Evolutionary conservation across 2,888 invertebrate species (phyloP).

Genomic region (Coleophora deauratella): DNA sequence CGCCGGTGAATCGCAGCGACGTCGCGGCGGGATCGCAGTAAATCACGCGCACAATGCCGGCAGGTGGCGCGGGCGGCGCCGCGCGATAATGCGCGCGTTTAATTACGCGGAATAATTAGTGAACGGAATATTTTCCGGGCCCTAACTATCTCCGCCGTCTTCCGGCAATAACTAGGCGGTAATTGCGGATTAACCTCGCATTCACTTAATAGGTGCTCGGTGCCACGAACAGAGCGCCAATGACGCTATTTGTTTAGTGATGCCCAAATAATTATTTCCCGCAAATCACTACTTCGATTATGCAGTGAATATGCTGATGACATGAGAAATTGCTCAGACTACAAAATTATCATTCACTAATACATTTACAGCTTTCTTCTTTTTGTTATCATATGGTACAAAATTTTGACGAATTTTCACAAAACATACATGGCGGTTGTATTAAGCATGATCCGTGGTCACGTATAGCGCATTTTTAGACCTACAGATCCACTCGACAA

Average conservation of each 20-base stretch:
- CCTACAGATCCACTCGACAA: too few species aligned
- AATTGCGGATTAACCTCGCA: constrained; percentile 72
- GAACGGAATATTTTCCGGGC: constrained; percentile 74
- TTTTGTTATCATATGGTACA: too few species aligned
- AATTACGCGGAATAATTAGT: constrained; percentile 76
- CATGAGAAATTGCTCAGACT: constrained; percentile 18
- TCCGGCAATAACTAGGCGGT: constrained; percentile 74
- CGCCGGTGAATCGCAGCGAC: constrained; percentile 41
- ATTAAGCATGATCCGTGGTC: too few species aligned
- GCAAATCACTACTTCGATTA: constrained; percentile 37
- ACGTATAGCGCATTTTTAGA: too few species aligned
- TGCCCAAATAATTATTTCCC: constrained; percentile 56
- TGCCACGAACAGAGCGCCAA: constrained; percentile 42
- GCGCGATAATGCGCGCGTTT: constrained; percentile 71
- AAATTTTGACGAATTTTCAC: too few species aligned
- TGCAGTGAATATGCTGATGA: constrained; percentile 6
- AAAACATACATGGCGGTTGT: too few species aligned
- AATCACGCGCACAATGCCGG: constrained; percentile 71
- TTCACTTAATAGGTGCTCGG: constrained; percentile 68
- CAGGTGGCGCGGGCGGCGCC: constrained; percentile 67
- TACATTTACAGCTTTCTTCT: not conserved
- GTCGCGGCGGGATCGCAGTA: constrained; percentile 66
- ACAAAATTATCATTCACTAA: too few species aligned
- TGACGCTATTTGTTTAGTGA: constrained; percentile 61
- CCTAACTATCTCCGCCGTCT: constrained; percentile 72